These are phyloP conservation scores for Antheraea pernyi DNA, from an alignment of 1,140 invertebrate species.

Conservation along the genomic window DNA sequence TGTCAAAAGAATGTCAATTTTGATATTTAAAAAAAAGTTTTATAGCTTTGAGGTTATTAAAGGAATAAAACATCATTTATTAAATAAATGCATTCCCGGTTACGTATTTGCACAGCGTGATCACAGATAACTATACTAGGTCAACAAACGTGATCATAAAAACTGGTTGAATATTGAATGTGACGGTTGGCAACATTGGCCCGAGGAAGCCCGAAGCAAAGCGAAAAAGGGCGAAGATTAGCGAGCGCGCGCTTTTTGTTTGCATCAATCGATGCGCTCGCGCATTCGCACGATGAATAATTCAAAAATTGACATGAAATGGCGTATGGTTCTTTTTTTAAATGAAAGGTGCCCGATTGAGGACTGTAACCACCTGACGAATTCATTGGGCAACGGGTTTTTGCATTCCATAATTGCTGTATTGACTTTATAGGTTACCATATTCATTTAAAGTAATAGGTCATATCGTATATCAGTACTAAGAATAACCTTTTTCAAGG, in stretches of 20 bases:
- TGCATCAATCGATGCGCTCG: conserved; percentile 78
- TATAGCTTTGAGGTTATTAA: not conserved
- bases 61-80: conserved; percentile 72
- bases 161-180: conserved; percentile 76
- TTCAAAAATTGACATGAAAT: conserved; percentile 79
- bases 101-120: conserved; percentile 76
- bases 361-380: conserved; percentile 78
- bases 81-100: conserved; percentile 73
- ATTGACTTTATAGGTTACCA: conserved; percentile 49
- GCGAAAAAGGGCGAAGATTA: conserved; percentile 74
- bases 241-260: conserved; percentile 74
- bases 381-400: conserved; percentile 77
- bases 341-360: conserved; percentile 79
- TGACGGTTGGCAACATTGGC: conserved; percentile 65
- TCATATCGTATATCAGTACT: too few species aligned
- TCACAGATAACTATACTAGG: conserved; percentile 24
- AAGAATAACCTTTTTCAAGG: not conserved
- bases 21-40: not conserved
- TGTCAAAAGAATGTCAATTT: conserved; percentile 37
- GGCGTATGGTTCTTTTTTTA: conserved; percentile 78
- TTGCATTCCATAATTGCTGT: conserved; percentile 69
- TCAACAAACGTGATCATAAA: conserved; percentile 67
- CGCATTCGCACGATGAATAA: conserved; percentile 77
- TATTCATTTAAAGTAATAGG: conserved; percentile 17
- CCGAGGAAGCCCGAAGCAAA: conserved; percentile 63